Evolutionary conservation across 1,140 invertebrate species (phyloP).

Genomic region (Antheraea pernyi): DNA sequence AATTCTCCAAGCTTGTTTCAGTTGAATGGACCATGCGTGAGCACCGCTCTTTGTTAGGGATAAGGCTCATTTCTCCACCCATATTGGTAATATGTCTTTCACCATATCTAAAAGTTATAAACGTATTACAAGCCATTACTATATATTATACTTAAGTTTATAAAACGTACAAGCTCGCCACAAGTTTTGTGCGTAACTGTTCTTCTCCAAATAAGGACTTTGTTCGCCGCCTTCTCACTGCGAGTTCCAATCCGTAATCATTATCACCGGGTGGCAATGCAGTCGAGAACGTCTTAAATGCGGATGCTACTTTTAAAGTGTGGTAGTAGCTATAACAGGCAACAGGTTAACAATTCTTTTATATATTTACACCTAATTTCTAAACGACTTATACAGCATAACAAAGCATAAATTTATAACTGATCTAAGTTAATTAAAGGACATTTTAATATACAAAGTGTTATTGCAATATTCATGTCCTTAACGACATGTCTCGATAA

Average conservation of each 20-base stretch:
- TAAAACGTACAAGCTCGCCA: conserved; percentile 51
- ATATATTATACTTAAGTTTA: not conserved
- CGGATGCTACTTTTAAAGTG: conserved; percentile 52
- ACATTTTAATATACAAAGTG: too few relatives aligned
- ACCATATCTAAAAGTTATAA: conserved; percentile 36
- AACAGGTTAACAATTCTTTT: not conserved
- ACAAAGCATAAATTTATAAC: too few relatives aligned
- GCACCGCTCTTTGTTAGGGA: conserved; percentile 13
- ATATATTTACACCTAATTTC: too few relatives aligned
- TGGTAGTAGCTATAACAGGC: conserved; percentile 56
- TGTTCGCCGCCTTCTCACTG: conserved; percentile 58
- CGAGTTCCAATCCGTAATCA: conserved; percentile 61
- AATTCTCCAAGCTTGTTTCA: conserved; percentile 32
- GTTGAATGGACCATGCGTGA: conserved; percentile 15
- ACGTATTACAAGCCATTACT: conserved; percentile 3
- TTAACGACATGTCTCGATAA: too few relatives aligned
- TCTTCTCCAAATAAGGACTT: conserved; percentile 64
- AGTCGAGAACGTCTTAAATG: conserved; percentile 56
- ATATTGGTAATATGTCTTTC: conserved; percentile 27
- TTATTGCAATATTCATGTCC: too few relatives aligned
- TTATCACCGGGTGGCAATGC: conserved; percentile 39
- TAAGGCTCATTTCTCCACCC: conserved; percentile 5
- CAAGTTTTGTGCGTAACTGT: conserved; percentile 49
- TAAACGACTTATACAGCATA: too few relatives aligned
- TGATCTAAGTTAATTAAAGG: too few relatives aligned